Evolutionary conservation across 2,113 vertebrate genomes (phyloP), one percentile per base, ranked within the genome.

Genomic region (Grus americana): DNA sequence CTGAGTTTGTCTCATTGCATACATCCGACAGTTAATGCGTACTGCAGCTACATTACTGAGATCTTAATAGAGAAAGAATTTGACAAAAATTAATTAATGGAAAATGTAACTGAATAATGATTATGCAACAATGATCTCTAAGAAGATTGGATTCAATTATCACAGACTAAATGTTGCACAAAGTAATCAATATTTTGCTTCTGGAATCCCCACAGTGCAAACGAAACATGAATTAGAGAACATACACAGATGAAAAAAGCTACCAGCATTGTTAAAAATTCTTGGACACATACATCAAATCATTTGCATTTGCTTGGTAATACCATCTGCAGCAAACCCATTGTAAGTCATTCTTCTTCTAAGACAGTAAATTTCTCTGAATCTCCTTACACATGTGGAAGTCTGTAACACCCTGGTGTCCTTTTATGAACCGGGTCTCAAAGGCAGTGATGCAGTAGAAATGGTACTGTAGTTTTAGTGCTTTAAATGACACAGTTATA

Each of bases 181-280:
- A 61, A 93, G 22, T 88, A 82, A 79, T 88, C 78, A 91, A 88
- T 91, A 90, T 78, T 96, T 95, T 94, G 36, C 49, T 86, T 91
- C 74, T 91, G 81, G 54, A 91, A 93, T 91, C 15, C 36, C 54
- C 54, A 58, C 36, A 76, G 58, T 85, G 24, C 76, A 95, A 90
- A 15, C 49, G 40, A 93, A 94, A 63, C 12, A 52, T 10, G 3
- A 90, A 76, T 76, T 76, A 93, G 58, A 76, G 32, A 88, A 76
- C 19, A 49, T 27, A 29, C 2, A 61, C 12, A 34, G 6, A 81
- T 74, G 7, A 67, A 71, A 93, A 81, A 76, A 50, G 4, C 44
- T 61, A 61, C 30, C 34, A 58, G 1, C 24, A 27, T 29, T 49
- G 44, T 73, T 57, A 91, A 68, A 55, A 15, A 19, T 44, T 90